These are phyloP conservation scores for Atethmia centrago DNA, from an alignment of 2,888 invertebrate genomes.

Conservation along the genomic window DNA sequence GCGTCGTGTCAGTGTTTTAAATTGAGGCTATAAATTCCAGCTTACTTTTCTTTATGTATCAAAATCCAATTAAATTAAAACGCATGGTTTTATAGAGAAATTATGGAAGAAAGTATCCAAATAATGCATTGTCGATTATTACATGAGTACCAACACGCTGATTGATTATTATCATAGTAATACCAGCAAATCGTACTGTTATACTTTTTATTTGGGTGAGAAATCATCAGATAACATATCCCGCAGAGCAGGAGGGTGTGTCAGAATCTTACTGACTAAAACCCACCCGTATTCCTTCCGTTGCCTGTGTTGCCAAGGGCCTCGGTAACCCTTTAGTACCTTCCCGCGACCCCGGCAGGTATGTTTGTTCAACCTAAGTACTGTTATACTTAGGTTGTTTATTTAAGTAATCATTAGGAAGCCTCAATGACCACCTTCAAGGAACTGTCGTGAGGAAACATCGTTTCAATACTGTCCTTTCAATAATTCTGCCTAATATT, in stretches of 20 bases:
- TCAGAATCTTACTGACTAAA: too few relatives aligned
- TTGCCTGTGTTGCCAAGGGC: too few relatives aligned
- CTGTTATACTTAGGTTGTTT: too few relatives aligned
- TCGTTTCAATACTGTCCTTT: background rate
- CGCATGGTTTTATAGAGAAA: background rate
- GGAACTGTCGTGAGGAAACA: background rate
- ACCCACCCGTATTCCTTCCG: too few relatives aligned
- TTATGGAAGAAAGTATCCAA: background rate
- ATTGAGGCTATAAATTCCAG: conserved; percentile 42
- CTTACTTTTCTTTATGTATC: background rate
- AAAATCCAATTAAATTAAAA: background rate
- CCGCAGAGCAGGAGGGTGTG: too few relatives aligned
- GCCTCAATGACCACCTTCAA: background rate
- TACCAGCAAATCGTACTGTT: background rate
- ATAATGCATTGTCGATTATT: background rate
- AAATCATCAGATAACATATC: too few relatives aligned
- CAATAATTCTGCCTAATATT: background rate
- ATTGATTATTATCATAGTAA: background rate
- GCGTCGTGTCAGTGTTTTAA: conserved; percentile 43
- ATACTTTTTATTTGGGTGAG: too few relatives aligned
- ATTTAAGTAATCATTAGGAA: conserved; percentile 3
- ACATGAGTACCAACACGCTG: too few relatives aligned
- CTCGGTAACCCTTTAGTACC: too few relatives aligned
- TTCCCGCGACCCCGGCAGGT: too few relatives aligned
- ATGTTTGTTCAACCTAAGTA: too few relatives aligned